A percentile compares a stretch with the other conserved stretches of the same genome.
Conservation (phyloP, 2,113 vertebrate genomes). For the Oryzias celebensis region DNA sequence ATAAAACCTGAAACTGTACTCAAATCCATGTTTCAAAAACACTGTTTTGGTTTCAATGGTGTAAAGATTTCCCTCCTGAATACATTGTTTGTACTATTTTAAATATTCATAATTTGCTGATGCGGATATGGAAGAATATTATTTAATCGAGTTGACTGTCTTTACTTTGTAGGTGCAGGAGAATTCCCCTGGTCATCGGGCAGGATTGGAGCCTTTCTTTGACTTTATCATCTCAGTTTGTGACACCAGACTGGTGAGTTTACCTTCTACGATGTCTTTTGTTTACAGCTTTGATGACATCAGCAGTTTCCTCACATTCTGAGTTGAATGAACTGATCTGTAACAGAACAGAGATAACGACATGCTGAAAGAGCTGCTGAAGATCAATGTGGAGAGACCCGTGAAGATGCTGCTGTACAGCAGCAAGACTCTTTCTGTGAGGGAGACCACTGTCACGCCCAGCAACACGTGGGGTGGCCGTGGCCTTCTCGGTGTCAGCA, state of each 20-base stretch:
- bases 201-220: slow-evolving; percentile 97
- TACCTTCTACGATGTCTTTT: neutral
- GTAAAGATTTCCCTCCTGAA: too few species aligned
- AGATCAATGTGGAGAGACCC: slow-evolving; percentile 92
- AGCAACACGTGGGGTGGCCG: slow-evolving; percentile 96
- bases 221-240: slow-evolving; percentile 97
- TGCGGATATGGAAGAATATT: too few species aligned
- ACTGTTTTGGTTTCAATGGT: too few species aligned
- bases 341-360: slow-evolving; percentile 95
- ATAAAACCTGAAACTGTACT: too few species aligned
- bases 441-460: slow-evolving; percentile 89
- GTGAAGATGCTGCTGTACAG: slow-evolving; percentile 94
- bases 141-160: neutral
- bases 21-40: too few species aligned
- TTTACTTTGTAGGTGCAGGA: slow-evolving; percentile 87
- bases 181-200: slow-evolving; percentile 93
- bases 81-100: too few species aligned
- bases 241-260: slow-evolving; percentile 88
- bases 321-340: slow-evolving; percentile 4
- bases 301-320: neutral
- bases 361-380: slow-evolving; percentile 91
- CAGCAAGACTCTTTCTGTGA: slow-evolving; percentile 90
- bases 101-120: too few species aligned
- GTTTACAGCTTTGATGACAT: neutral
- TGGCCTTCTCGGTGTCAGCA: slow-evolving; percentile 93